phyloP scores from a whole-genome alignment of 2,797 vertebrate genomes.

The Eulemur rubriventer region DNA sequence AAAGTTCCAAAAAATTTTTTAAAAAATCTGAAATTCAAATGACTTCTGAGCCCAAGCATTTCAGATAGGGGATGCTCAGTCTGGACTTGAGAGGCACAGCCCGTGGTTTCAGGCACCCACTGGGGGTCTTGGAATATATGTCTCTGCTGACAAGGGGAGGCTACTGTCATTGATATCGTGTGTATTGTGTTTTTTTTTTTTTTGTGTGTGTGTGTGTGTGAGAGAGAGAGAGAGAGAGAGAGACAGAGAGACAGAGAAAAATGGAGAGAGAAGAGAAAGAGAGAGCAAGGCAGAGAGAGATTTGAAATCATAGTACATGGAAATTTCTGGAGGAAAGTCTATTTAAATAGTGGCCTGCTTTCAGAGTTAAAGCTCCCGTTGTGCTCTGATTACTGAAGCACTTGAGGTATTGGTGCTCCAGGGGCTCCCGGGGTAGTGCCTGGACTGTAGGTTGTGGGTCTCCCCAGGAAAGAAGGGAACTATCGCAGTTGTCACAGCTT shows the following conservation, averaged over 20 bases:
- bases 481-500: background rate
- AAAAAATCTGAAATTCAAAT: background rate
- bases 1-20: background rate
- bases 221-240: background rate
- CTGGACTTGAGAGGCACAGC: background rate
- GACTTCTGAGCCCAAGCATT: background rate
- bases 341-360: background rate
- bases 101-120: background rate
- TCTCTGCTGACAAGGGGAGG: background rate
- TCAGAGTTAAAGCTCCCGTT: background rate
- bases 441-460: background rate
- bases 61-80: background rate
- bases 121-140: background rate
- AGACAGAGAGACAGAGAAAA: background rate
- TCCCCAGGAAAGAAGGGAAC: background rate
- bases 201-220: too few species aligned
- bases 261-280: background rate
- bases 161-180: background rate
- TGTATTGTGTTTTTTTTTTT: background rate
- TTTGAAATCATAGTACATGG: background rate
- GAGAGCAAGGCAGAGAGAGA: background rate
- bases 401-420: background rate
- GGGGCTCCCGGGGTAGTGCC: background rate
- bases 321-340: constrained; percentile 2
- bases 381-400: background rate